phyloP scores from a whole-genome alignment of 1,140 invertebrate genomes.

The Hyphantria cunea region DNA sequence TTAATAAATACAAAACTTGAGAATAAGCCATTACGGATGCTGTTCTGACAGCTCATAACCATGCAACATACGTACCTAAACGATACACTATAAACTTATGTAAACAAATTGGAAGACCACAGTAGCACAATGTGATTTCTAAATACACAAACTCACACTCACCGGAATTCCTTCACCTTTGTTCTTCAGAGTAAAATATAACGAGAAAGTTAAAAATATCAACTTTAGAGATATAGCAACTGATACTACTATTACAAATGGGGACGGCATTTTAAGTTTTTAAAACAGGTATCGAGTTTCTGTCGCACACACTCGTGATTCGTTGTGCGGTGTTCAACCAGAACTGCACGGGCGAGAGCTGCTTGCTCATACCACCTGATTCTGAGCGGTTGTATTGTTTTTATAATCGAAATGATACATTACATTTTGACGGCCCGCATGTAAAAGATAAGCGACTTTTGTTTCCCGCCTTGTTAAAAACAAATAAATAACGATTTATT shows the following conservation, averaged over 20 bases:
- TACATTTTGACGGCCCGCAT: conserved; percentile 7
- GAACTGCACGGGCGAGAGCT: conserved; percentile 35
- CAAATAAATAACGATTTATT: neutral
- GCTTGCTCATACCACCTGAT: conserved; percentile 39
- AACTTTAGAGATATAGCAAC: conserved; percentile 61
- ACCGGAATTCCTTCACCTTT: conserved; percentile 40
- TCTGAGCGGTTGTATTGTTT: conserved; percentile 47
- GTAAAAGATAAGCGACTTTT: conserved; percentile 4
- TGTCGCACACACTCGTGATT: conserved; percentile 14
- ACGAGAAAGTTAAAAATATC: conserved; percentile 60
- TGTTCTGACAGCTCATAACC: too few relatives aligned
- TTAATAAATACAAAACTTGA: too few relatives aligned
- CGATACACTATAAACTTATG: too few relatives aligned
- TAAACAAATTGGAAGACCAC: too few relatives aligned
- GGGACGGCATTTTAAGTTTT: conserved; percentile 42
- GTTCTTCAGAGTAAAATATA: conserved; percentile 59
- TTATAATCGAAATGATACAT: conserved; percentile 50
- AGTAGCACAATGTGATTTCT: conserved; percentile 4
- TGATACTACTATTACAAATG: conserved; percentile 62
- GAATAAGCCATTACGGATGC: too few relatives aligned
- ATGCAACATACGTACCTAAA: too few relatives aligned
- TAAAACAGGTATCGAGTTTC: neutral
- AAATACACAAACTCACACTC: conserved; percentile 23
- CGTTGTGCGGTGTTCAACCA: conserved; percentile 26
- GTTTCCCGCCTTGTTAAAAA: neutral